Conservation (phyloP, 2,888 invertebrate genomes). For the Axea sp. region DNA sequence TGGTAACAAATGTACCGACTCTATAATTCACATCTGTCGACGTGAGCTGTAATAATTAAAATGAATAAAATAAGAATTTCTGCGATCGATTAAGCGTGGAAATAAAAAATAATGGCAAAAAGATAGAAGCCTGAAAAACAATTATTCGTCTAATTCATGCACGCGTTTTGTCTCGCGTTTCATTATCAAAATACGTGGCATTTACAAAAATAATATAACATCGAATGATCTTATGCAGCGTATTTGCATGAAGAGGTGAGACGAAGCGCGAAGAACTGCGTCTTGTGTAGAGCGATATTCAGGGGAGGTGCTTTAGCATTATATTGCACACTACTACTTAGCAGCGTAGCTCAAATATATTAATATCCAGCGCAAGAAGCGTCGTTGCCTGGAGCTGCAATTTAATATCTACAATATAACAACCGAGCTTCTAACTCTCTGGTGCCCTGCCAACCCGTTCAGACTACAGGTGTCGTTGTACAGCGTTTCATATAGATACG, state of each 20-base stretch:
- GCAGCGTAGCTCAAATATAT: slow-evolving; percentile 70
- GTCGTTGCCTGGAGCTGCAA: slow-evolving; percentile 67
- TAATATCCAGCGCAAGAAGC: slow-evolving; percentile 70
- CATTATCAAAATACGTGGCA: slow-evolving; percentile 26
- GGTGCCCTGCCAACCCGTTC: slow-evolving; percentile 19
- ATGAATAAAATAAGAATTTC: slow-evolving; percentile 12
- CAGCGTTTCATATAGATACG: slow-evolving; percentile 43
- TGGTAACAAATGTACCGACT: slow-evolving; percentile 1
- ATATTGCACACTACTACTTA: slow-evolving; percentile 67
- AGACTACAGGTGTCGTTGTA: slow-evolving; percentile 53
- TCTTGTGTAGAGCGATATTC: slow-evolving; percentile 62
- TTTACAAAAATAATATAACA: slow-evolving; percentile 42
- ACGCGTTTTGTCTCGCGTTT: slow-evolving; percentile 15
- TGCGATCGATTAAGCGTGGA: not conserved
- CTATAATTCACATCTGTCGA: slow-evolving; percentile 3
- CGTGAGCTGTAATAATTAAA: slow-evolving; percentile 15
- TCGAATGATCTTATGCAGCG: slow-evolving; percentile 41
- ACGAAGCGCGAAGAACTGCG: slow-evolving; percentile 64
- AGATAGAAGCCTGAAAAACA: not conserved
- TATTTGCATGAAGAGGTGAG: slow-evolving; percentile 37
- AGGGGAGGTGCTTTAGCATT: slow-evolving; percentile 54
- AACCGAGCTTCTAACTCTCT: slow-evolving; percentile 44
- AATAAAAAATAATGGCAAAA: not conserved
- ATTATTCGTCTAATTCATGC: slow-evolving; percentile 3
- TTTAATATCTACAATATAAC: slow-evolving; percentile 73